A percentile compares a stretch with the other conserved stretches of the same genome.
Conservation (phyloP, 2,797 vertebrate species). For the Oreochromis mossambicus region DNA sequence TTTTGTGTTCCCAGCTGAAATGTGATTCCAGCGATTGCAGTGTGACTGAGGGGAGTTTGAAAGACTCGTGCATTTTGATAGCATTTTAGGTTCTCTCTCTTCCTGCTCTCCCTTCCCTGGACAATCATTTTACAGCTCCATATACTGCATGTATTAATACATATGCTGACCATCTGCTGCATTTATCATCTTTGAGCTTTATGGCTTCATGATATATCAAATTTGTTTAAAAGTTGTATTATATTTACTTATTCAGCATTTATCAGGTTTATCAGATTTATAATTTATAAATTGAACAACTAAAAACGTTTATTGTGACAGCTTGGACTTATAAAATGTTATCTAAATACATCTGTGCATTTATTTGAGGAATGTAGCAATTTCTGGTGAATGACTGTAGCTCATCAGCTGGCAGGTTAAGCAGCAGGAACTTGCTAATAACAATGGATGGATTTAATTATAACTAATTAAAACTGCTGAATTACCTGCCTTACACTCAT, state of each 20-base stretch:
- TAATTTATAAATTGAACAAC: neutral
- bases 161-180: neutral
- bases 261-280: neutral
- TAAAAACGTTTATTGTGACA: neutral
- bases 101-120: neutral
- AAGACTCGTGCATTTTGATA: slow-evolving; percentile 49
- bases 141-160: neutral
- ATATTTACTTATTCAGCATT: neutral
- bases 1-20: neutral
- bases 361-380: neutral
- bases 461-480: neutral
- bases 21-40: slow-evolving; percentile 36
- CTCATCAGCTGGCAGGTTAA: neutral
- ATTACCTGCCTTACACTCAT: neutral
- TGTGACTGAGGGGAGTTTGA: slow-evolving; percentile 18
- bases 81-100: slow-evolving; percentile 7
- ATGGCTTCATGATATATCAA: neutral
- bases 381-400: neutral
- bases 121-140: neutral
- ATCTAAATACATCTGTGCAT: neutral
- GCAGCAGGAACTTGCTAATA: neutral
- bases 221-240: neutral
- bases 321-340: neutral
- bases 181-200: neutral
- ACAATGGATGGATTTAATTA: neutral